Evolutionary conservation across 92 coral and sea anemone species (phyloP).

Genomic region (Porites lobata): DNA sequence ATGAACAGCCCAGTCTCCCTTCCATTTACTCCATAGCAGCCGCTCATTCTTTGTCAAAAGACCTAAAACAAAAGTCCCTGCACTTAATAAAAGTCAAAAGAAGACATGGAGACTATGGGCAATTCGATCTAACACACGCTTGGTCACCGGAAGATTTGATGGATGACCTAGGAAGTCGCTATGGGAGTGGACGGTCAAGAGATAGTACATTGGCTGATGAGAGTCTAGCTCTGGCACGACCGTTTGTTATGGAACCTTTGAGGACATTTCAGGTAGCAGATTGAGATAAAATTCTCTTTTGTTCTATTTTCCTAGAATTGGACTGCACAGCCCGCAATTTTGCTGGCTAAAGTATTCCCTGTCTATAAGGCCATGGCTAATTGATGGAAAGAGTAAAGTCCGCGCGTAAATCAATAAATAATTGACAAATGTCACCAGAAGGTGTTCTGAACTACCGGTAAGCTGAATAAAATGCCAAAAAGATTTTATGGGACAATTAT

Average conservation of each 20-base stretch:
- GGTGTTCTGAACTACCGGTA: too few species aligned
- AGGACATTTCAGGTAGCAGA: constrained; percentile 72
- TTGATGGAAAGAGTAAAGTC: too few species aligned
- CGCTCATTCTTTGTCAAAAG: constrained; percentile 73
- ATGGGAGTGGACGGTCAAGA: constrained; percentile 58
- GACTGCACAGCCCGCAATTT: neutral
- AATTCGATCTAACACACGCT: constrained; percentile 89
- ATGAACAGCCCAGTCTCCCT: constrained; percentile 20
- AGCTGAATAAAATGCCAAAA: too few species aligned
- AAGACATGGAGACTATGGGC: constrained; percentile 93
- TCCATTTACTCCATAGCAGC: constrained; percentile 78
- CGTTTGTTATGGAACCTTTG: constrained; percentile 79
- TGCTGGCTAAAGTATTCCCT: neutral
- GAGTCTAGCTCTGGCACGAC: constrained; percentile 66
- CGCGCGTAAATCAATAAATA: too few species aligned
- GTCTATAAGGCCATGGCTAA: too few species aligned
- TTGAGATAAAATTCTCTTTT: neutral
- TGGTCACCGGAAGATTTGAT: constrained; percentile 91
- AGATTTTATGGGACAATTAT: too few species aligned
- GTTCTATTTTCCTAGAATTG: too few species aligned
- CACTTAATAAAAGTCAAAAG: constrained; percentile 65
- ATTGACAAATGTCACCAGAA: too few species aligned
- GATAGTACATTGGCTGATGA: constrained; percentile 63
- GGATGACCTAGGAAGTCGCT: constrained; percentile 69
- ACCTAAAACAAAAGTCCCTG: constrained; percentile 70